Percentiles rank a stretch among this genome's conserved stretches.
Evolutionary conservation across 2,888 invertebrate genomes (phyloP).

Genomic region (Cosmopolites sordidus): DNA sequence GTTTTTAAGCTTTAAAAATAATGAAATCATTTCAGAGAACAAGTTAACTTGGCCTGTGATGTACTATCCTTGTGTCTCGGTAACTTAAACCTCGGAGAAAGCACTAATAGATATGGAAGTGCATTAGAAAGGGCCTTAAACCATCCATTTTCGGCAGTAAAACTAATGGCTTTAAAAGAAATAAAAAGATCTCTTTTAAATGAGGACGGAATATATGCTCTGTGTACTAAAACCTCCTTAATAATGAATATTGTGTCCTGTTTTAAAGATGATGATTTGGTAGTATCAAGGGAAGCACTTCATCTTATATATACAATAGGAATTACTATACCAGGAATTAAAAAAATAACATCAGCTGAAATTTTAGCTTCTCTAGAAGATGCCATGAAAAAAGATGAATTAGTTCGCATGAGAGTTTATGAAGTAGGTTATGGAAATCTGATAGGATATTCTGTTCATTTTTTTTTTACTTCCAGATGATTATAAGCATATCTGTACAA

Average conservation of each 20-base stretch:
- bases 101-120: constrained; percentile 56
- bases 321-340: constrained; percentile 47
- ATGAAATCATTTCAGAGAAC: constrained; percentile 48
- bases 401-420: constrained; percentile 63
- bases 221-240: constrained; percentile 44
- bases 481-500: constrained; percentile 59
- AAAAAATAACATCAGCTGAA: constrained; percentile 53
- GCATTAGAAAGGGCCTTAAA: constrained; percentile 59
- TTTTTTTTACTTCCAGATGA: constrained; percentile 49
- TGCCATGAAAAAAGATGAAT: constrained; percentile 55
- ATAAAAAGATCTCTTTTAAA: constrained; percentile 46
- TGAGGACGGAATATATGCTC: constrained; percentile 36
- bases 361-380: constrained; percentile 56
- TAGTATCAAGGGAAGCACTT: constrained; percentile 58
- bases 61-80: constrained; percentile 62
- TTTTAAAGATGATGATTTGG: constrained; percentile 57
- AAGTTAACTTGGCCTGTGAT: constrained; percentile 60
- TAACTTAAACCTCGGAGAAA: constrained; percentile 58
- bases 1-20: neutral
- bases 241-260: constrained; percentile 56
- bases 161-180: constrained; percentile 61
- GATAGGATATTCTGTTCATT: neutral
- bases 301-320: constrained; percentile 54
- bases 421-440: constrained; percentile 49
- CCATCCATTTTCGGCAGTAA: constrained; percentile 60